Evolutionary conservation across 92 coral and sea anemone species (phyloP).

Genomic region (Zoanthus gigantus): DNA sequence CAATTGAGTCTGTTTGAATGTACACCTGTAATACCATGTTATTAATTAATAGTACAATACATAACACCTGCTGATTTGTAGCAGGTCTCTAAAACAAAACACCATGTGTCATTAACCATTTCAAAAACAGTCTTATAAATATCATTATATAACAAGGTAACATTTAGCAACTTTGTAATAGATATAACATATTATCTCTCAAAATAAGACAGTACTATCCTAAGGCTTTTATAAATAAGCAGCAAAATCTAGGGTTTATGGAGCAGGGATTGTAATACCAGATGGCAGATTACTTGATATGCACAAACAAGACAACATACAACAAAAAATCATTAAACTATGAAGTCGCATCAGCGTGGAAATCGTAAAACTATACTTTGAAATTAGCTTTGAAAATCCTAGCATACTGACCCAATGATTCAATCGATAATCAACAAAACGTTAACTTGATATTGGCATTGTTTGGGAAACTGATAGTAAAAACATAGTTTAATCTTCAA

Average conservation of each 20-base stretch:
- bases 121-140: not conserved
- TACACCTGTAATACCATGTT: constrained; percentile 11
- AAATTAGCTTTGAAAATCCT: not conserved
- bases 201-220: not conserved
- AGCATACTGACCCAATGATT: not conserved
- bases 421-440: not conserved
- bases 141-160: not conserved
- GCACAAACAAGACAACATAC: not conserved
- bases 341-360: not conserved
- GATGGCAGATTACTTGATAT: too few relatives aligned
- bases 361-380: not conserved
- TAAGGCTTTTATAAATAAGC: not conserved
- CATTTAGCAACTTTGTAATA: not conserved
- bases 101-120: constrained; percentile 17
- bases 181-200: not conserved
- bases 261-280: not conserved
- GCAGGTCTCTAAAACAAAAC: constrained; percentile 18
- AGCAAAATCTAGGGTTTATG: not conserved
- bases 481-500: not conserved
- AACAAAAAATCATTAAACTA: constrained; percentile 19
- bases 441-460: not conserved
- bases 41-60: constrained; percentile 19
- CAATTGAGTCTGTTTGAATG: not conserved
- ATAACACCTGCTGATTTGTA: constrained; percentile 23
- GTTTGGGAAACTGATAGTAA: not conserved